Conservation (phyloP, 2,888 invertebrate genomes). For the Mactromeris polynyma region DNA sequence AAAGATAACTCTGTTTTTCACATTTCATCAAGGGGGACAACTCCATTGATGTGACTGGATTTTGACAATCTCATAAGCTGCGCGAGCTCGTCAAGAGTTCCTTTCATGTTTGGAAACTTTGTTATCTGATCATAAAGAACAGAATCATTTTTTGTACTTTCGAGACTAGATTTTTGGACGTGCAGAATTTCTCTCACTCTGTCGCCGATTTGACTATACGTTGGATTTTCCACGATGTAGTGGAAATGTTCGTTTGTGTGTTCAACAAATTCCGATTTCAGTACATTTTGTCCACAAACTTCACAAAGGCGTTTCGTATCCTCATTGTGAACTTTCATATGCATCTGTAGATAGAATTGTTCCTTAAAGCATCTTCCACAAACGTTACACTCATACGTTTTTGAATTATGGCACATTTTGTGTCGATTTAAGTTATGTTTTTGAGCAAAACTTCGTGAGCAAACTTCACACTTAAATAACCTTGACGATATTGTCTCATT, state of each 20-base stretch:
- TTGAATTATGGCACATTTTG: slow-evolving; percentile 60
- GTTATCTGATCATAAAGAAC: background rate
- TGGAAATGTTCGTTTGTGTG: slow-evolving; percentile 53
- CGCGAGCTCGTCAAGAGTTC: slow-evolving; percentile 13
- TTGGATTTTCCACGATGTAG: slow-evolving; percentile 54
- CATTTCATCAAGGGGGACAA: background rate
- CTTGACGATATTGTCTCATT: slow-evolving; percentile 33
- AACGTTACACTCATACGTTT: slow-evolving; percentile 40
- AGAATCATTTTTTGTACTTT: background rate
- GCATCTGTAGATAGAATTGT: slow-evolving; percentile 65
- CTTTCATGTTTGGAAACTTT: background rate
- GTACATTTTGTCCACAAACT: slow-evolving; percentile 55
- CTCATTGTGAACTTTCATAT: slow-evolving; percentile 52
- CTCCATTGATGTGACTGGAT: background rate
- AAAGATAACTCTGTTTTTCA: background rate
- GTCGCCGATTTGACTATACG: slow-evolving; percentile 58
- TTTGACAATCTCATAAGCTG: slow-evolving; percentile 8
- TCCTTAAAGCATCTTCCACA: slow-evolving; percentile 58
- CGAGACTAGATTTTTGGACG: slow-evolving; percentile 26
- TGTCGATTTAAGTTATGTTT: slow-evolving; percentile 62
- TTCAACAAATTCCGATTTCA: slow-evolving; percentile 40
- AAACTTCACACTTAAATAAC: slow-evolving; percentile 47
- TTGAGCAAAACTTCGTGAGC: slow-evolving; percentile 48
- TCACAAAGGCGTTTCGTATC: slow-evolving; percentile 48
- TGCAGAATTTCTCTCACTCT: slow-evolving; percentile 57